Evolutionary conservation across 2,888 invertebrate genomes (phyloP), one percentile per base, ranked within the genome.

Genomic region (Leptinotarsa peninsularis): DNA sequence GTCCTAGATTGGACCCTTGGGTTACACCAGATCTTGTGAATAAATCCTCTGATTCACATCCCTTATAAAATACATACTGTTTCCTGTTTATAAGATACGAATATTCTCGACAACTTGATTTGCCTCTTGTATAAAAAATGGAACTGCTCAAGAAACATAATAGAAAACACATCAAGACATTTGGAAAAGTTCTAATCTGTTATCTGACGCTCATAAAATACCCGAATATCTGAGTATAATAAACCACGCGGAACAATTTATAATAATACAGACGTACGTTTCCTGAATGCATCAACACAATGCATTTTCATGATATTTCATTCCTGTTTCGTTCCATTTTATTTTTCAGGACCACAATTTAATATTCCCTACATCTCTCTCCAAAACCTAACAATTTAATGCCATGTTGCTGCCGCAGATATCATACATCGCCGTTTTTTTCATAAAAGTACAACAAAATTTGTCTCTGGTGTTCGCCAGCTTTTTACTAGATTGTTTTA

Each of bases 301-400:
- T 68, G 68, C 52, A 21, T 73, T 73, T 73, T 66, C 23, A 63
- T 60, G 70, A 49, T 73, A 69, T 66, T 54, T 69, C 23, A 73
- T 63, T 52, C 15, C 54, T 15, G 4, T 67, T 72, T 49, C 27
- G 49, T 72, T 60, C 14, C 68, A 21, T 68, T 60, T 33, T 52
- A 60, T 49, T 69, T 73, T 68, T 67, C 27, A 21, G n/a, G 49
- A 27, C 23, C 52, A n/a, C 50, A 27, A 27, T 69, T 68, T 63
- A 68, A 73, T 69, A 69, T 73, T 43, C 68, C 63, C 52, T 52
- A 23, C 58, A 33, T 58, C 49, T 52, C 63, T 70, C 49, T 58
- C 58, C 33, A n/a, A 73, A 52, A 73, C 63, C 73, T 63, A 54
- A 73, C 73, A 63, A 73, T 63, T 73, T 63, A 73, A 54, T 66